These are phyloP conservation scores for Diarsia dahlii DNA, from an alignment of 2,888 invertebrate genomes.

Conservation along the genomic window DNA sequence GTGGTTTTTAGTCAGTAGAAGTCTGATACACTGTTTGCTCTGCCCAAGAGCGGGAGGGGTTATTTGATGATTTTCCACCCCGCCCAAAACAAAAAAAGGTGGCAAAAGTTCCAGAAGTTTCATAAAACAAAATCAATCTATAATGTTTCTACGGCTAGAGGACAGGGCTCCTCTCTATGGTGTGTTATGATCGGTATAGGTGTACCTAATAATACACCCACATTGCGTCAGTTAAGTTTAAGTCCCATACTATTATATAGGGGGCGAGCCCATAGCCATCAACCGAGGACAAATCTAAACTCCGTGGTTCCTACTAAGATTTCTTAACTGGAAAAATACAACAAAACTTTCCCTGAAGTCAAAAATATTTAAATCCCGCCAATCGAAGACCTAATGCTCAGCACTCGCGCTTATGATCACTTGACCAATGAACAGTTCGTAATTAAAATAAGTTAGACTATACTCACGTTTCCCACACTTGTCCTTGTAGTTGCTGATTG, in stretches of 20 bases:
- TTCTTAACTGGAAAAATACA: no score
- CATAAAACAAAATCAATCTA: not conserved
- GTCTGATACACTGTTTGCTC: no score
- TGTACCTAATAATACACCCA: not conserved
- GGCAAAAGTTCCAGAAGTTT: not conserved
- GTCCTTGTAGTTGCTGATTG: slow-evolving; percentile 95
- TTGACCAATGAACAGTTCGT: not conserved
- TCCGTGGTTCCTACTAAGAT: no score
- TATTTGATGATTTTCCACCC: no score
- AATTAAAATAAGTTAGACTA: not conserved
- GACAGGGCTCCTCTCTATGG: not conserved
- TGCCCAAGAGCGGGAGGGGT: no score
- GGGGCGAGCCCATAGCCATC: not conserved
- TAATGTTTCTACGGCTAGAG: not conserved
- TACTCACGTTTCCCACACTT: slow-evolving; percentile 96
- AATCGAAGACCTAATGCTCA: no score
- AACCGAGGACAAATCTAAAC: not conserved
- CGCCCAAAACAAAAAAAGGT: no score
- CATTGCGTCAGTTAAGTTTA: not conserved
- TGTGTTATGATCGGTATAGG: not conserved
- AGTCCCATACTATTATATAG: not conserved
- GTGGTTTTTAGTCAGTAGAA: no score
- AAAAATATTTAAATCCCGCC: no score
- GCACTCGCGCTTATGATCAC: no score
- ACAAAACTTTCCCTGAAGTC: no score